Base-by-base conservation (phyloP, 2,888 invertebrate genomes). In the Parnassius mnemosyne region DNA sequence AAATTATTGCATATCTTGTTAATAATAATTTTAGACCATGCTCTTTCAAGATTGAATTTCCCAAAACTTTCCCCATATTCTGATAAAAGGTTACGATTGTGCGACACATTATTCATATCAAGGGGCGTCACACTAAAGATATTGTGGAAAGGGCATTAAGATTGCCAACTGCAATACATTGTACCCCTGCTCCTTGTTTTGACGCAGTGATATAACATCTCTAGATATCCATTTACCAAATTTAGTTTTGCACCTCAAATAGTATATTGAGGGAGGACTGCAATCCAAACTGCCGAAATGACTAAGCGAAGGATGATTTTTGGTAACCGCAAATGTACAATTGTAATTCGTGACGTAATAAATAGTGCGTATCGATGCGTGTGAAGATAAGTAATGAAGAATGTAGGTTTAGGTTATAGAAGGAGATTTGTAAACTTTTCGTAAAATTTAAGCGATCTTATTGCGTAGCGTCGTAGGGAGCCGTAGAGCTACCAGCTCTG, bases 321-420 rank as follows among this genome's bases (percentile, higher is more conserved):
- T 16, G 2, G 3, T 10, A 52, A 53, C 3, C 47, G 69, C 34
- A 62, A 43, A 53, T 10, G 16, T 69, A 69, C 61, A 20, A 70
- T 81, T 71, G 83, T 73, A 69, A 74, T 77, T 74, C 70, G 74
- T 77, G 79, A 71, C 78, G 82, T 89, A 87, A 90, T 89, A 90
- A 90, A 90, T 90, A 89, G 86, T 85, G 86, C 85, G 88, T 87
- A 88, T 88, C 87, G 88, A 89, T 88, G 90, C 86, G 85, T 87
- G 84, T 89, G 87, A 88, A 88, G 89, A 89, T 90, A 89, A 87
- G 88, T 89, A 85, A 89, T 89, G 89, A 89, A 85, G 47, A 57
- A 13, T 57, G 57, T 57, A 54, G 11, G 56, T 49, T 16, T 47
- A 41, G 25, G 44, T 34, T 34, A 34, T 34, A 34, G 5, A 34